A percentile compares a stretch with the other conserved stretches of the same genome.
Evolutionary conservation across 2,113 vertebrate species (phyloP).

Genomic region (Peucedramus taeniatus): DNA sequence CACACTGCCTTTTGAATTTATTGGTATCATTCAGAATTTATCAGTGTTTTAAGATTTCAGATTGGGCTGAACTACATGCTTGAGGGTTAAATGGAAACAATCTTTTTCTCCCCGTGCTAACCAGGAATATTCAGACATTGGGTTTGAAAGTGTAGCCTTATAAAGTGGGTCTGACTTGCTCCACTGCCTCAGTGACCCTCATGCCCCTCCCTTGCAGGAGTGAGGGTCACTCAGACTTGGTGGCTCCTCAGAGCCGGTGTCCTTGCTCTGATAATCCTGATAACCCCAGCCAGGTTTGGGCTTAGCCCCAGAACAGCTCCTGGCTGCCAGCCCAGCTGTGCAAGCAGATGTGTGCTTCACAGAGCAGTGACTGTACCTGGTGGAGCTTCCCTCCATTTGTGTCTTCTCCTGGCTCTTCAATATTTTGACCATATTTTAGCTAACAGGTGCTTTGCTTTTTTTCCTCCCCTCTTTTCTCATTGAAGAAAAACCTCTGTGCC

Average conservation of each 20-base stretch:
- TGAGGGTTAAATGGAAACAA: not conserved
- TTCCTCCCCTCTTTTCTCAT: not conserved
- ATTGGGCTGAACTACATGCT: not conserved
- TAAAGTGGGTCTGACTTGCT: not conserved
- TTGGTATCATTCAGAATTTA: not conserved
- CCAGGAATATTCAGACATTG: not conserved
- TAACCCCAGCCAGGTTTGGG: not conserved
- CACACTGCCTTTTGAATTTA: not conserved
- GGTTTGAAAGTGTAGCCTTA: not conserved
- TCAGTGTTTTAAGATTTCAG: not conserved
- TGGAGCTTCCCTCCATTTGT: not conserved
- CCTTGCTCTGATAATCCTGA: not conserved
- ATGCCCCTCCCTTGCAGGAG: not conserved
- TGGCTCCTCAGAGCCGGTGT: not conserved
- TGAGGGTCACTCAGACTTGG: not conserved
- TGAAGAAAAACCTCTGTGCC: not conserved
- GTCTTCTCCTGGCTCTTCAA: not conserved
- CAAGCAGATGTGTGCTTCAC: no score
- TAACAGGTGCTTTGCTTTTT: not conserved
- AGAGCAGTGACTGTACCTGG: not conserved
- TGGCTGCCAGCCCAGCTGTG: not conserved
- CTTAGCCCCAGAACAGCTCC: not conserved
- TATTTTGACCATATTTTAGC: not conserved
- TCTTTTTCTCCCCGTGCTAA: not conserved
- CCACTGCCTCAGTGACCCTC: no score